These are phyloP conservation scores for Drosophila hydei DNA, from an alignment of 1,140 invertebrate species.

Conservation along the genomic window DNA sequence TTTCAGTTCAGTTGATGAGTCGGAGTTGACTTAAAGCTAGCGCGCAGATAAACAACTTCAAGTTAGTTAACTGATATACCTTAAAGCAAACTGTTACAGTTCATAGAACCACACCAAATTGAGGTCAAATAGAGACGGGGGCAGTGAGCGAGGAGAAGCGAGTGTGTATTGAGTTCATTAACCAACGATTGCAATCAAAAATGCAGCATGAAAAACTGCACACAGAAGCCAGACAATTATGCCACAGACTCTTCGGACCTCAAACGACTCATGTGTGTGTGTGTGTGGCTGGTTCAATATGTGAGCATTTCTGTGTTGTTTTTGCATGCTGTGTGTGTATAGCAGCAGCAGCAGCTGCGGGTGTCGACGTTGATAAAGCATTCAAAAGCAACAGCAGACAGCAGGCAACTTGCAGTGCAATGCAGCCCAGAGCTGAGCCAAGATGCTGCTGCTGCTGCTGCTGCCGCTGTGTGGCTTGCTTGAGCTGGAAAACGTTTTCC, in stretches of 20 bases:
- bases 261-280: slow-evolving; percentile 5
- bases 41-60: no score
- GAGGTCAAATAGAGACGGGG: slow-evolving; percentile 7
- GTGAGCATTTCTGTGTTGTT: no score
- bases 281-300: slow-evolving; percentile 34
- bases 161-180: slow-evolving; percentile 34
- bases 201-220: slow-evolving; percentile 39
- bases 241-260: slow-evolving; percentile 26
- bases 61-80: background rate
- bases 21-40: no score
- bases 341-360: slow-evolving; percentile 30
- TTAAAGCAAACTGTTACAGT: background rate
- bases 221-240: slow-evolving; percentile 49
- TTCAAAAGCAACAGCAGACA: slow-evolving; percentile 32
- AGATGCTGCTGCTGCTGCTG: slow-evolving; percentile 26
- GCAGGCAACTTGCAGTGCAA: background rate
- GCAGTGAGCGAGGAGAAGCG: background rate
- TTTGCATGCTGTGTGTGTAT: slow-evolving; percentile 25
- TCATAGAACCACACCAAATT: slow-evolving; percentile 8
- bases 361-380: slow-evolving; percentile 50
- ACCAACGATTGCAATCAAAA: slow-evolving; percentile 48
- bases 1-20: no score
- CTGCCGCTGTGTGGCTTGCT: slow-evolving; percentile 33
- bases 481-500: slow-evolving; percentile 68
- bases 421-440: background rate